Percentiles rank a stretch among this genome's conserved stretches.
These are phyloP conservation scores for Campylomormyrus numenius DNA, from an alignment of 2,113 vertebrate genomes.

Conservation along the genomic window DNA sequence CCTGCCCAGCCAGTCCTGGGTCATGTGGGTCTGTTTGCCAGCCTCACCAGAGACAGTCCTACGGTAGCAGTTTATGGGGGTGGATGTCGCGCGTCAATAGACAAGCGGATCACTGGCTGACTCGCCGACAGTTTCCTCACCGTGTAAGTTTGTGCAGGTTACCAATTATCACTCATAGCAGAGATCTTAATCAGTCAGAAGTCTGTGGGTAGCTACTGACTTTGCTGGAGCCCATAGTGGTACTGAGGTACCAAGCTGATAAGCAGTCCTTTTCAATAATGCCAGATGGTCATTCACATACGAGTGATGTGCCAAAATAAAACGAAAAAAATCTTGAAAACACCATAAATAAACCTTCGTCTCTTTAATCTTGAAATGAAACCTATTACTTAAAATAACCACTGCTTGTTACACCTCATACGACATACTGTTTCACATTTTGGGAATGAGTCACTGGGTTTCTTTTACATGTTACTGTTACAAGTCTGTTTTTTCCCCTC, in stretches of 20 bases:
- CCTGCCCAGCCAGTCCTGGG: not conserved
- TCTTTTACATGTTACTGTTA: not conserved
- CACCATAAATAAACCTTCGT: not conserved
- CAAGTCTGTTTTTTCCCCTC: not conserved
- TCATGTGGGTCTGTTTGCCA: not conserved
- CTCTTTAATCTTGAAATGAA: slow-evolving; percentile 2
- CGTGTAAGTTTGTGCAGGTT: not conserved
- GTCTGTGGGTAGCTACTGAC: not conserved
- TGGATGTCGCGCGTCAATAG: not conserved
- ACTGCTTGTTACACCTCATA: not conserved
- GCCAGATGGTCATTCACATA: not conserved
- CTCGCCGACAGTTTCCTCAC: not conserved
- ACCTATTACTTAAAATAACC: not conserved
- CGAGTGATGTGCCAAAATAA: not conserved
- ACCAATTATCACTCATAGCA: not conserved
- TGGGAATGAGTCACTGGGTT: slow-evolving; percentile 18
- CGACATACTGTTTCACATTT: not conserved
- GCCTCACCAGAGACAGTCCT: not conserved
- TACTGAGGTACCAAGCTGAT: not conserved
- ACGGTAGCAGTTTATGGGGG: not conserved
- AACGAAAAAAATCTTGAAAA: not conserved
- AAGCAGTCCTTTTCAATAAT: not conserved
- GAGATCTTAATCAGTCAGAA: not conserved
- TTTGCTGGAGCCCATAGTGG: not conserved
- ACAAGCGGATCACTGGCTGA: not conserved